Evolutionary conservation across 2,113 vertebrate genomes (phyloP).

Genomic region (Indri indri): DNA sequence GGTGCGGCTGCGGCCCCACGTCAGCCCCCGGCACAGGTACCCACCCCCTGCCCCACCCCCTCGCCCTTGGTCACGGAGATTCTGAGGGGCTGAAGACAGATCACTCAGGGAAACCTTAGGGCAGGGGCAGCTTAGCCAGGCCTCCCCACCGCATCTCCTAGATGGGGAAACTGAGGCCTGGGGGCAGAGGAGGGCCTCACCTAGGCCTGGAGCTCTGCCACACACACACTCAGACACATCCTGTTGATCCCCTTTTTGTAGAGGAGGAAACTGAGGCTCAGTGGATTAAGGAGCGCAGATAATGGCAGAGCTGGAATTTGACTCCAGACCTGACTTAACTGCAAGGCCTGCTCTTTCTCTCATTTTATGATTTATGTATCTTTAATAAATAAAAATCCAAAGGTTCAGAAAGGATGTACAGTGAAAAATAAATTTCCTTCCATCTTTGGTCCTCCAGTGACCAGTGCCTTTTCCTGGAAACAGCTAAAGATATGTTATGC

Average conservation of each 20-base stretch:
- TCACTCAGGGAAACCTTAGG: not conserved
- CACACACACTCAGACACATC: rapidly evolving
- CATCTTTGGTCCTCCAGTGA: not conserved
- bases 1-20: constrained; percentile 87
- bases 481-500: not conserved
- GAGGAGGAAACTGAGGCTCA: not conserved
- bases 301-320: not conserved
- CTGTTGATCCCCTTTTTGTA: not conserved
- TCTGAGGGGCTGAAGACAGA: not conserved
- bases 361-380: not conserved
- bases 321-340: not conserved
- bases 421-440: not conserved
- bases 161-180: not conserved
- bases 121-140: not conserved
- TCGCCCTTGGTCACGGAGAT: not conserved
- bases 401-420: not conserved
- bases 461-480: not conserved
- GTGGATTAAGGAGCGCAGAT: not conserved
- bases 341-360: not conserved
- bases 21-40: constrained; percentile 90
- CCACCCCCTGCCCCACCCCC: not conserved
- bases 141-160: not conserved
- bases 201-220: not conserved
- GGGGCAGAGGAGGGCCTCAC: rapidly evolving
- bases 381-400: not conserved